A percentile compares a stretch with the other conserved stretches of the same genome.
phyloP scores from a whole-genome alignment of 2,113 vertebrate species.

The Chascanopsetta lugubris region DNA sequence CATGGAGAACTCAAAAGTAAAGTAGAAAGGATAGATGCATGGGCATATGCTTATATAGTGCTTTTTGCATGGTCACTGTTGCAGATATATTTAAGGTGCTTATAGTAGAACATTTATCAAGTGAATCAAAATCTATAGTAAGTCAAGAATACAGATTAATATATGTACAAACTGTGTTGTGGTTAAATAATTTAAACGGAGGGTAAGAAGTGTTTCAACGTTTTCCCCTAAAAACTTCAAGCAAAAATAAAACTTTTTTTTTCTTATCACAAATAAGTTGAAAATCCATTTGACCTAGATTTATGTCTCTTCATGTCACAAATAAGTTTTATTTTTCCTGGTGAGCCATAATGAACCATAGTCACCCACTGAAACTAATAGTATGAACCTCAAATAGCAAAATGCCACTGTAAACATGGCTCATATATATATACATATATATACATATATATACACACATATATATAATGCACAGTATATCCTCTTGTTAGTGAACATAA shows the following conservation, averaged over 20 bases:
- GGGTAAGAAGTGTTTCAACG: not conserved
- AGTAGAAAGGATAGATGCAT: slow-evolving; percentile 38
- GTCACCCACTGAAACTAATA: too few relatives aligned
- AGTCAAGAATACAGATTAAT: not conserved
- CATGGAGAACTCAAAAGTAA: slow-evolving; percentile 13
- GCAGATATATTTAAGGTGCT: not conserved
- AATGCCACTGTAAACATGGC: not conserved
- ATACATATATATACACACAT: too few relatives aligned
- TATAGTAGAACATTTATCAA: not conserved
- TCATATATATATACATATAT: too few relatives aligned
- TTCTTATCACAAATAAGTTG: not conserved
- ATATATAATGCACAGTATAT: slow-evolving; percentile 5
- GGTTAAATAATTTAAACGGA: not conserved
- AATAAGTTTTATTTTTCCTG: not conserved
- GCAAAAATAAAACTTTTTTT: not conserved
- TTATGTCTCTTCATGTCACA: not conserved
- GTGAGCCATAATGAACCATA: too few relatives aligned
- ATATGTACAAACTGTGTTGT: not conserved
- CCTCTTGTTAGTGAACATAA: too few relatives aligned
- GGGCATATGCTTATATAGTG: slow-evolving; percentile 27
- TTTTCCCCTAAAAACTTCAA: not conserved
- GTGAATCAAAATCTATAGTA: not conserved
- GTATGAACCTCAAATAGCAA: too few relatives aligned
- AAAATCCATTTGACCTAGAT: not conserved
- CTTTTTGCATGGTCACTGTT: slow-evolving; percentile 7